Evolutionary conservation across 1,140 invertebrate genomes (phyloP).

Genomic region (Lordiphosa collinella): DNA sequence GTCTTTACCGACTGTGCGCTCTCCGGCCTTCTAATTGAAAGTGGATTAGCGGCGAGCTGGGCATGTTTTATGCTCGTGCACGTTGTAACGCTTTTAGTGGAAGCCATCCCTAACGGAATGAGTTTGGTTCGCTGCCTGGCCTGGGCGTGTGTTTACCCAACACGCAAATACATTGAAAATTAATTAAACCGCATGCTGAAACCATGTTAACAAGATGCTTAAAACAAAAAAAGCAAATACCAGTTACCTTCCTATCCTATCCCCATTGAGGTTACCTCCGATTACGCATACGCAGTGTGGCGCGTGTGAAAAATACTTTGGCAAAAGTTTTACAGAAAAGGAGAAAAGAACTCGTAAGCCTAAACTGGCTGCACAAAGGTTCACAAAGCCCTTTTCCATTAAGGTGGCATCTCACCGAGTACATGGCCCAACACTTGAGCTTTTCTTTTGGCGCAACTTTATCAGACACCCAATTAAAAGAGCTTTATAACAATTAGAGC

Average conservation of each 20-base stretch:
- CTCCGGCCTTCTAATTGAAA: conserved; percentile 30
- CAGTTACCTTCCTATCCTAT: background rate
- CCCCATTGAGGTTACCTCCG: conserved; percentile 25
- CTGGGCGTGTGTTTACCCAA: conserved; percentile 2
- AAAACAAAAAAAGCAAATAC: conserved; percentile 59
- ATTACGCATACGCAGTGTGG: conserved; percentile 65
- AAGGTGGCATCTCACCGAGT: conserved; percentile 48
- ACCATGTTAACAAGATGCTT: conserved; percentile 68
- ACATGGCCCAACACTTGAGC: conserved; percentile 22
- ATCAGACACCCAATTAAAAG: conserved; percentile 77
- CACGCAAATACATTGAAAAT: conserved; percentile 60
- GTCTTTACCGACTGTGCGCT: background rate
- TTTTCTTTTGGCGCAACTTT: conserved; percentile 60
- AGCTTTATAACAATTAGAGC: conserved; percentile 76
- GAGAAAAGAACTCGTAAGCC: conserved; percentile 23
- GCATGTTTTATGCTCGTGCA: conserved; percentile 30
- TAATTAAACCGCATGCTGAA: conserved; percentile 68
- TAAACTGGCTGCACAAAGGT: conserved; percentile 15
- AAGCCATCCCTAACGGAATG: too few relatives aligned
- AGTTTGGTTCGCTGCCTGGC: background rate
- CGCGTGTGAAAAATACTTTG: conserved; percentile 69
- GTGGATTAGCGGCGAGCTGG: conserved; percentile 19
- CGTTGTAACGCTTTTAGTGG: conserved; percentile 1
- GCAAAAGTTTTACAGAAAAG: conserved; percentile 42
- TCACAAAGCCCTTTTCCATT: conserved; percentile 56